Conservation (phyloP, 2,113 vertebrate genomes). For the Clarias magur region DNA sequence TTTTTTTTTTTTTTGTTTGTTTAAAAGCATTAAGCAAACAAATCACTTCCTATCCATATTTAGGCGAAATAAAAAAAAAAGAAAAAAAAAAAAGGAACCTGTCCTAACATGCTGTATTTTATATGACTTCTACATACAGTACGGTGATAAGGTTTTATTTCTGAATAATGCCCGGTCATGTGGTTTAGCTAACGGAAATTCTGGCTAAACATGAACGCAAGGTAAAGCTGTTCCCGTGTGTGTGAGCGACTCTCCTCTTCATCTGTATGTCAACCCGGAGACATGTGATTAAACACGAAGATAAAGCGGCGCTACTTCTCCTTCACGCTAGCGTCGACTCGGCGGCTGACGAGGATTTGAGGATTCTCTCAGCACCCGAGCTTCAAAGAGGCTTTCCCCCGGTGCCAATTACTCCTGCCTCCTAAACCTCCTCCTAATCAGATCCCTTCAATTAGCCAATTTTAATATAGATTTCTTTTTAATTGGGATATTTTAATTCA, state of each 20-base stretch:
- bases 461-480: conserved; percentile 3
- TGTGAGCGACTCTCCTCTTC: not conserved
- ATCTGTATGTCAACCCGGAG: not conserved
- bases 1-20: not conserved
- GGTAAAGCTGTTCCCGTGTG: not conserved
- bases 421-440: conserved; percentile 18
- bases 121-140: too few relatives aligned
- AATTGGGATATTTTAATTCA: conserved; percentile 21
- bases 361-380: not conserved
- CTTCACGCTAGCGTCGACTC: not conserved
- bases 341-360: not conserved
- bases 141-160: too few relatives aligned
- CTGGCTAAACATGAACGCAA: not conserved
- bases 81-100: not conserved
- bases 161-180: too few relatives aligned
- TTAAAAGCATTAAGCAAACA: not conserved
- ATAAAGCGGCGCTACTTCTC: conserved; percentile 1
- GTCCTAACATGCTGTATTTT: not conserved
- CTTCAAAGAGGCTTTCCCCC: conserved; percentile 29
- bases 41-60: not conserved
- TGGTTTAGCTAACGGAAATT: too few relatives aligned
- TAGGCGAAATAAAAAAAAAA: not conserved
- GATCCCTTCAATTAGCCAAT: not conserved
- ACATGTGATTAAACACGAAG: not conserved
- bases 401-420: not conserved